Conservation (phyloP, 2,113 vertebrate species). For the Bubo blakistoni region DNA sequence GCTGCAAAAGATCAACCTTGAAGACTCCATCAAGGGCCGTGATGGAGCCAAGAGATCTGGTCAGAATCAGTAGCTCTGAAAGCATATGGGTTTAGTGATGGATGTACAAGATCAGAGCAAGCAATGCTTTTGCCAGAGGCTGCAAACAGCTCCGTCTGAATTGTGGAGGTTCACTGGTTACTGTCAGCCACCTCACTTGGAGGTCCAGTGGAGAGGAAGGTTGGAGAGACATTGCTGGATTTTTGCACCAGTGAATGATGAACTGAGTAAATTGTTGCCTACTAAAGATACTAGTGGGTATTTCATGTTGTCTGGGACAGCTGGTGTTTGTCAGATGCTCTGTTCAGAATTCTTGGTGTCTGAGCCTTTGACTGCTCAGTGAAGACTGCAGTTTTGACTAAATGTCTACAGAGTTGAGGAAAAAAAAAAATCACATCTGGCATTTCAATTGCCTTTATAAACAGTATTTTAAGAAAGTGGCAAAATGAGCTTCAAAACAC, state of each 20-base stretch:
- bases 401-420: not conserved
- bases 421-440: not conserved
- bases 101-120: not conserved
- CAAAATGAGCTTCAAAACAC: not conserved
- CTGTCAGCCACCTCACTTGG: not conserved
- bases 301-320: not conserved
- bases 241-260: not conserved
- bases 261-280: not conserved
- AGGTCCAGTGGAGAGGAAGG: not conserved
- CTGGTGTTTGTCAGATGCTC: not conserved
- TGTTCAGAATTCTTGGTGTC: not conserved
- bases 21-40: not conserved
- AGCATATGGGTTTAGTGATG: not conserved
- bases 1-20: not conserved
- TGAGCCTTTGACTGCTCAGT: not conserved
- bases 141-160: not conserved
- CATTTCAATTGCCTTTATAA: not conserved
- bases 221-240: not conserved
- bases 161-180: not conserved
- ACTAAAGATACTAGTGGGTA: not conserved
- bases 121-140: not conserved
- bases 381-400: not conserved
- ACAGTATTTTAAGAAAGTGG: not conserved
- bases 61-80: not conserved
- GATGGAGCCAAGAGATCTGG: not conserved